Evolutionary conservation across 2,113 vertebrate species (phyloP), one percentile per base, ranked within the genome.

Genomic region (Phodopus roborovskii): DNA sequence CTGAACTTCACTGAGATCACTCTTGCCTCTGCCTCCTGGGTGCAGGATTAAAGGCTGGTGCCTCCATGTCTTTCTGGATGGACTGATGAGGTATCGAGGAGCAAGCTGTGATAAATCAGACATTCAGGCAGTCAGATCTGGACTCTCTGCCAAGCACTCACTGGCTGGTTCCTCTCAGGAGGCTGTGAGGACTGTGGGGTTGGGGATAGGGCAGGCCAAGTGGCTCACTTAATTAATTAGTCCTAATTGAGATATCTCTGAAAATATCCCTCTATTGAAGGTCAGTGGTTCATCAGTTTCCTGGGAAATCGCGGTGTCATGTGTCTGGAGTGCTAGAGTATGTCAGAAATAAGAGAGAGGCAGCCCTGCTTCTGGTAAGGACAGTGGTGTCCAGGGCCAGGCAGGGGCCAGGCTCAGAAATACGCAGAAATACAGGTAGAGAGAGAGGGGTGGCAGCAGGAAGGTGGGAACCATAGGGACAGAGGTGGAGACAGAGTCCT

Each of bases 221-320:
- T 90, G 93, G 87, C 87, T 85, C 5, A 3, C 92, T 94, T 97
- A 96, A 97, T 97, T 95, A 96, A 97, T 97, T 96, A 97, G 93
- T 92, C 84, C 90, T 98, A 96, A 97, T 97, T 97, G 96, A 97
- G 97, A 97, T 94, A 97, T 93, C 97, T 97, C 73, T 85, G 84
- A 96, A 97, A 96, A 97, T 96, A 97, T 58, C 83, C 79, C 90
- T 89, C 75, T 95, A 95, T 62, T 86, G 95, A 92, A 97, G 91
- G 96, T 91, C 96, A 92, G 94, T 2, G 16, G 86, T 91, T 74
- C 93, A 12, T 83, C 24, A 2, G 36, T 84, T 96, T 79, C 94
- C 85, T 92, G 94, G 96, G 97, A 92, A 94, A 90, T 66, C 33
- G 39, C 58, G 7, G 4, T 62, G 73, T 96, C 96, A 1, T 94